Evolutionary conservation across 2,888 invertebrate species (phyloP).

Genomic region (Rugalucina vietnamica): DNA sequence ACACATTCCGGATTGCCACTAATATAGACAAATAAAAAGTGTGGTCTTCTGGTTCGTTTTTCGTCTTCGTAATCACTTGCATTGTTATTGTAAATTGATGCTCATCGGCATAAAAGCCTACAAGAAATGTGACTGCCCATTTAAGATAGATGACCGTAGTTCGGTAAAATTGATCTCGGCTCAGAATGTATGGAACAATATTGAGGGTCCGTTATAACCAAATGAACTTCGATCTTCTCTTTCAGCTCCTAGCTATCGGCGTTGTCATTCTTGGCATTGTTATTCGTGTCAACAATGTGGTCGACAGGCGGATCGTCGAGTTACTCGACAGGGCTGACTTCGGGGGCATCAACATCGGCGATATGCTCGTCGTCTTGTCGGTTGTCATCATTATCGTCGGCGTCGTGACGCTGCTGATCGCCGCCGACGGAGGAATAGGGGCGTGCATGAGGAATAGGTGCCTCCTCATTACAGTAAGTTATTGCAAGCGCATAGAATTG

Average conservation of each 20-base stretch:
- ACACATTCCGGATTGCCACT: too few species aligned
- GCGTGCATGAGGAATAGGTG: slow-evolving; percentile 56
- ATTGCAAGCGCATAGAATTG: too few species aligned
- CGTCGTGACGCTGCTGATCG: slow-evolving; percentile 51
- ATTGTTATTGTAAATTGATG: neutral
- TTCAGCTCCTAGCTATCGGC: slow-evolving; percentile 54
- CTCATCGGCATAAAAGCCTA: neutral
- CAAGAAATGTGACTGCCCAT: neutral
- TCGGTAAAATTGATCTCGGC: neutral
- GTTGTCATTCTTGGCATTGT: slow-evolving; percentile 45
- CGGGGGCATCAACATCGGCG: slow-evolving; percentile 53
- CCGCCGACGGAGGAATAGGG: slow-evolving; percentile 57
- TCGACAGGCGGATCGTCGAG: slow-evolving; percentile 47
- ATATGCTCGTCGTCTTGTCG: slow-evolving; percentile 50
- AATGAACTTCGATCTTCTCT: neutral
- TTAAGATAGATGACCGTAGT: neutral
- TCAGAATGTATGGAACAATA: neutral
- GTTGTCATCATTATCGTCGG: slow-evolving; percentile 53
- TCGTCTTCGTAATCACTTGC: too few species aligned
- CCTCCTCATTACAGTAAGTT: slow-evolving; percentile 51
- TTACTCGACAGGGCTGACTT: slow-evolving; percentile 38
- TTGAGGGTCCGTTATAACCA: too few species aligned
- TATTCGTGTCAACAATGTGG: slow-evolving; percentile 36
- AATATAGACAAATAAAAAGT: too few species aligned
- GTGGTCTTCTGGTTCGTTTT: too few species aligned